phyloP scores from a whole-genome alignment of 2,797 vertebrate species.

The Neoniphon sammara region DNA sequence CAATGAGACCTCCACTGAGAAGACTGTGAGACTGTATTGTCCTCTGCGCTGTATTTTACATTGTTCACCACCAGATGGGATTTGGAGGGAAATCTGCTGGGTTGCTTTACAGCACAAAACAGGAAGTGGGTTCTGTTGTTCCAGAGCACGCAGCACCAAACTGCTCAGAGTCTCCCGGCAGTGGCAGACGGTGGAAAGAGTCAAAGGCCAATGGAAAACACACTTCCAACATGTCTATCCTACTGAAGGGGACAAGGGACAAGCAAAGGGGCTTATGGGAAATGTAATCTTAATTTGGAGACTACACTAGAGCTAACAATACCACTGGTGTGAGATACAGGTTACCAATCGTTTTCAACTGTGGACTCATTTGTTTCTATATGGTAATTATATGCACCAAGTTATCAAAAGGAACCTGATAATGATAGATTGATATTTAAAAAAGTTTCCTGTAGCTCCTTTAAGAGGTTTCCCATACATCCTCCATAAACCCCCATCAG shows the following conservation, averaged over 20 bases:
- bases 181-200: conserved; percentile 1
- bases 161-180: not conserved
- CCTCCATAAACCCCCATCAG: conserved; percentile 11
- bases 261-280: too few relatives aligned
- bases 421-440: conserved; percentile 7
- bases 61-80: not conserved
- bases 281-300: too few relatives aligned
- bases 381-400: conserved; percentile 11
- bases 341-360: too few relatives aligned
- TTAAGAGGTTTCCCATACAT: conserved; percentile 23
- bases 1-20: not conserved
- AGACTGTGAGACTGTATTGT: not conserved
- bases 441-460: conserved; percentile 45
- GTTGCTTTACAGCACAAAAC: conserved; percentile 6
- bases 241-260: too few relatives aligned
- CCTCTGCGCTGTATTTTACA: not conserved
- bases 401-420: not conserved
- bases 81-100: conserved; percentile 3
- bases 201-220: not conserved
- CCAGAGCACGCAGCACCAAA: conserved; percentile 3
- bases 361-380: not conserved
- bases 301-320: too few relatives aligned
- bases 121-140: not conserved
- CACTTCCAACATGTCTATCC: not conserved
- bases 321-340: too few relatives aligned